phyloP scores from a whole-genome alignment of 2,888 invertebrate genomes.

The Diarsia mendica region DNA sequence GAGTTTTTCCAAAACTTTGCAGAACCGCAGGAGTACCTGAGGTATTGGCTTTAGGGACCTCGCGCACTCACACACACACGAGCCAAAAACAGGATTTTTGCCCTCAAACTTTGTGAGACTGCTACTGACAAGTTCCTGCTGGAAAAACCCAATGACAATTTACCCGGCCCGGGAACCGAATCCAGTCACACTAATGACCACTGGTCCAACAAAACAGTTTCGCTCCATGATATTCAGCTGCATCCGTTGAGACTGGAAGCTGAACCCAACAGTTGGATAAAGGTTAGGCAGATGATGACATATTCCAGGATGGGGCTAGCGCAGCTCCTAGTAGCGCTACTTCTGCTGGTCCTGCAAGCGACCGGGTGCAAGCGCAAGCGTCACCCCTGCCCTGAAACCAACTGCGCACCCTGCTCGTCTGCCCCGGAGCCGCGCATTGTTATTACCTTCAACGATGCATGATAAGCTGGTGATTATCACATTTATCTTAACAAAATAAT shows the following conservation, averaged over 20 bases:
- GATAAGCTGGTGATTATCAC: slow-evolving; percentile 62
- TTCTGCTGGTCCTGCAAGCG: not conserved
- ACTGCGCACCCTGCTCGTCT: not conserved
- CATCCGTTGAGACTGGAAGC: not conserved
- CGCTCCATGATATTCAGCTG: not conserved
- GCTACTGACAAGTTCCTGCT: too few species aligned
- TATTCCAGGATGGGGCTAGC: slow-evolving; percentile 11
- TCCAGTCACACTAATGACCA: not conserved
- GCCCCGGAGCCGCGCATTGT: not conserved
- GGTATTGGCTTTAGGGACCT: not conserved
- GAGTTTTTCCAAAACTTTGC: too few species aligned
- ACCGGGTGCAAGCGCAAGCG: not conserved
- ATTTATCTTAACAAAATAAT: not conserved
- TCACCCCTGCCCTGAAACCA: not conserved
- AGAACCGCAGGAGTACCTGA: too few species aligned
- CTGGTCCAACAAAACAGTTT: not conserved
- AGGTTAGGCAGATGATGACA: not conserved
- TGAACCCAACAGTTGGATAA: not conserved
- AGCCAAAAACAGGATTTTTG: not conserved
- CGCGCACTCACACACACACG: not conserved
- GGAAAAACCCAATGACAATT: not conserved
- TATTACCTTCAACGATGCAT: slow-evolving; percentile 38
- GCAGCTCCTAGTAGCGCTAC: not conserved
- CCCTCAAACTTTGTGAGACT: too few species aligned
- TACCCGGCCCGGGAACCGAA: not conserved